These are phyloP conservation scores for Melipona quadrifasciata DNA, from an alignment of 1,140 invertebrate species.

Conservation along the genomic window DNA sequence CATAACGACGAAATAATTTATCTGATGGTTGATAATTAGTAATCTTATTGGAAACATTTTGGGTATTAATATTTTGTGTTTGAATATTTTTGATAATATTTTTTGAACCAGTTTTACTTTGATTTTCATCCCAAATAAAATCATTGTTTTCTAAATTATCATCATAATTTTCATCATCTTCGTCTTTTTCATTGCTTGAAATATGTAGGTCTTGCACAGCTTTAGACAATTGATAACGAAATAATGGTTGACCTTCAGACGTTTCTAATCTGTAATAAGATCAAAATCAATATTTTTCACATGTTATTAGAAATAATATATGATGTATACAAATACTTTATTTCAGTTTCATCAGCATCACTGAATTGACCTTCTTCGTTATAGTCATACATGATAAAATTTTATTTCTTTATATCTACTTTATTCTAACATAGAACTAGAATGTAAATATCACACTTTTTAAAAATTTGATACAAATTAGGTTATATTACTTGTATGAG, in stretches of 20 bases:
- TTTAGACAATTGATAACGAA: conserved; percentile 1
- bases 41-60: conserved; percentile 85
- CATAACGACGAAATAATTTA: conserved; percentile 90
- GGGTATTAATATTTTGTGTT: conserved; percentile 76
- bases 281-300: conserved; percentile 59
- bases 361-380: conserved; percentile 77
- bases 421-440: neutral
- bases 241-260: conserved; percentile 39
- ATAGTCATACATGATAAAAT: conserved; percentile 25
- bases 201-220: conserved; percentile 26
- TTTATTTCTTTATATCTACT: neutral
- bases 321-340: conserved; percentile 25
- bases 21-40: conserved; percentile 90
- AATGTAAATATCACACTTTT: neutral
- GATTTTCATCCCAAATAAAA: conserved; percentile 80
- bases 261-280: conserved; percentile 63
- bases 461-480: neutral
- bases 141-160: conserved; percentile 78
- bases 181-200: conserved; percentile 64
- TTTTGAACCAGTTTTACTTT: conserved; percentile 68
- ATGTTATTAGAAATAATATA: conserved; percentile 19
- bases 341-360: conserved; percentile 75
- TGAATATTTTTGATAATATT: conserved; percentile 36
- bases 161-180: conserved; percentile 69
- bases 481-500: neutral